Conservation (phyloP, 2,797 vertebrate species). For the Rhinoraja longicauda region DNA sequence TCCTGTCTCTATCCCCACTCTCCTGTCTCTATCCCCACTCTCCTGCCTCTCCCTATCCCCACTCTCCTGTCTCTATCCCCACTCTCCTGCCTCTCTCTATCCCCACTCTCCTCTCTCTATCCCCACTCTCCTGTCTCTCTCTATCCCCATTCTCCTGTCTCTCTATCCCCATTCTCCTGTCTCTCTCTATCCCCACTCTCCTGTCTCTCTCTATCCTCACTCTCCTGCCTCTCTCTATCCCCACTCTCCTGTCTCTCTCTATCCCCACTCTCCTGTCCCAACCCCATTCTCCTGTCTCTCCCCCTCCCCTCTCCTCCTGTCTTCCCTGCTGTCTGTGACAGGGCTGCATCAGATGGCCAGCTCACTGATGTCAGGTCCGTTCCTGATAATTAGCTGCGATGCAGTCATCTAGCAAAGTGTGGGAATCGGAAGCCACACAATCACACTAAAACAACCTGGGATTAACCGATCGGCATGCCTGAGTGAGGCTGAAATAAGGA, state of each 20-base stretch:
- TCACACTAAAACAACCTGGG: conserved; percentile 74
- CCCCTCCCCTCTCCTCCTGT: background rate
- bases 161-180: background rate
- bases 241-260: no score
- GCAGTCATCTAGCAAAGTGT: conserved; percentile 55
- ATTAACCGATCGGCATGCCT: conserved; percentile 68
- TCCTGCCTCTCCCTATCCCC: no score
- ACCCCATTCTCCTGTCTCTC: no score
- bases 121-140: no score
- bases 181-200: no score
- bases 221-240: no score
- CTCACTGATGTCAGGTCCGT: background rate
- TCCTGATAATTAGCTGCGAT: background rate
- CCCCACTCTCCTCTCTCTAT: no score
- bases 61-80: no score
- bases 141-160: no score
- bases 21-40: background rate
- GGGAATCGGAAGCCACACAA: conserved; percentile 78
- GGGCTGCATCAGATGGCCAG: background rate
- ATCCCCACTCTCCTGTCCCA: no score
- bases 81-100: no score
- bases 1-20: background rate
- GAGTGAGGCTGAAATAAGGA: conserved; percentile 66
- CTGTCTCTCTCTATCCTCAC: no score
- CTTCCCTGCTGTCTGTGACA: background rate